A percentile compares a stretch with the other conserved stretches of the same genome.
phyloP scores from a whole-genome alignment of 2,797 vertebrate species.

The Macrochelys suwanniensis region DNA sequence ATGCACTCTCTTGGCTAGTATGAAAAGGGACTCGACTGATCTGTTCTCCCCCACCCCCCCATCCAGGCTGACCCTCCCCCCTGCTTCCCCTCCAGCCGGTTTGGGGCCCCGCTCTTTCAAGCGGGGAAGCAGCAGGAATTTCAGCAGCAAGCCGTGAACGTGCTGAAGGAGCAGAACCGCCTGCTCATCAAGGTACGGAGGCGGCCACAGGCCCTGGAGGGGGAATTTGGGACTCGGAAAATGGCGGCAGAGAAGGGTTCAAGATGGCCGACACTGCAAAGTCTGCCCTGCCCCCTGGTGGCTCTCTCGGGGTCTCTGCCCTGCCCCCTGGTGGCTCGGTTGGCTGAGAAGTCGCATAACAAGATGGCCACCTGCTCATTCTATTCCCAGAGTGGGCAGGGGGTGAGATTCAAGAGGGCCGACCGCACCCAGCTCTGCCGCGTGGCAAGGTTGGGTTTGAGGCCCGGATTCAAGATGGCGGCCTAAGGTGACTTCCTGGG shows the following conservation, averaged over 20 bases:
- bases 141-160: neutral
- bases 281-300: no score
- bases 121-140: neutral
- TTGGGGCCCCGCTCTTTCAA: neutral
- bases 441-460: neutral
- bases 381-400: neutral
- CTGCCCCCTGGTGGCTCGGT: no score
- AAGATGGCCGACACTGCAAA: neutral
- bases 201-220: no score
- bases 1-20: neutral
- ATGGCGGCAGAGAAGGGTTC: neutral
- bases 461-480: neutral
- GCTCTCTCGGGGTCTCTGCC: no score
- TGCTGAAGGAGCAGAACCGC: slow-evolving; percentile 29
- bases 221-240: no score
- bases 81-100: neutral
- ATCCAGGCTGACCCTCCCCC: neutral
- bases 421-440: no score
- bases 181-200: slow-evolving; percentile 17
- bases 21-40: neutral
- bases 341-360: neutral
- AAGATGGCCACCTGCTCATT: neutral
- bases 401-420: neutral
- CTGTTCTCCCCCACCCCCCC: neutral
- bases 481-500: no score